Base-by-base conservation (phyloP, 2,888 invertebrate genomes). In the Bugulina stolonifera region DNA sequence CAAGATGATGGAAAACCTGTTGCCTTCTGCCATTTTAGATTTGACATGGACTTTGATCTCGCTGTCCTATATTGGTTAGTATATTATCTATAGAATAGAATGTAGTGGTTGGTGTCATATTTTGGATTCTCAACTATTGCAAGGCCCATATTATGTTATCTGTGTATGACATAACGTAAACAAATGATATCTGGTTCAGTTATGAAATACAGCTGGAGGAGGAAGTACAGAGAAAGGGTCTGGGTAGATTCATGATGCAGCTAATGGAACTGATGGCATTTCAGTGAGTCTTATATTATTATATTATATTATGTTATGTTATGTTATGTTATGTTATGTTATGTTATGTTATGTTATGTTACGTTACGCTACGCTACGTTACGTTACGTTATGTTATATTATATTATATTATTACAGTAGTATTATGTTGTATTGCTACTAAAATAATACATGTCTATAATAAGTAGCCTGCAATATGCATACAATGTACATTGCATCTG, bases 151-250 rank as follows among this genome's bases (percentile, higher is more conserved):
- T n/a, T n/a, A n/a, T n/a, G n/a, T n/a, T n/a, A n/a, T n/a, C n/a
- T n/a, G n/a, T n/a, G n/a, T n/a, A n/a, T n/a, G n/a, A n/a, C n/a
- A n/a, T n/a, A n/a, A n/a, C n/a, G n/a, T n/a, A n/a, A n/a, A n/a
- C n/a, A n/a, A n/a, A n/a, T n/a, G n/a, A n/a, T n/a, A n/a, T n/a
- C n/a, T n/a, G n/a, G n/a, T 84, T 71, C 79, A 93, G 93, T 83
- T 95, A 94, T 86, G 94, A 94, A 84, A 87, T 94, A 75, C 94
- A 95, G 84, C 87, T 94, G 77, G 90, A 90, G 80, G 84, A 88
- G 71, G 86, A 85, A 14, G 88, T 89, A 35, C 89, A 91, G 75
- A 87, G 92, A 74, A 90, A 90, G 83, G 93, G 93, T 14, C 86
- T 94, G 58, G 94, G 94, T 1, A 90, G 90, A 81, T 91, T 91